Evolutionary conservation across 2,888 invertebrate species (phyloP).

Genomic region (Drosophila seclusa): DNA sequence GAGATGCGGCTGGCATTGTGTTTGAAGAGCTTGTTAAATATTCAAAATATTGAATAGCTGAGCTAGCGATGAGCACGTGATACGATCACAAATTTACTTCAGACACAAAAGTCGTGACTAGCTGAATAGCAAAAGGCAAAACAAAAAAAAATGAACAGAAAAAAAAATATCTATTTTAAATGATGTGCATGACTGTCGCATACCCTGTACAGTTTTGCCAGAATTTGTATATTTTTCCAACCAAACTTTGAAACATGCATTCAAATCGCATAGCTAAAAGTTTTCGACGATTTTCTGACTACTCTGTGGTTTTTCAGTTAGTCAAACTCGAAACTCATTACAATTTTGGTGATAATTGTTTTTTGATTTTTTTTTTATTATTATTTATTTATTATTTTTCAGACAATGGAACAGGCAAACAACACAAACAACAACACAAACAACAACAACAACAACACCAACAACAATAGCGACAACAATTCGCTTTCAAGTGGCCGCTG

Average conservation of each 20-base stretch:
- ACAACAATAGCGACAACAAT: slow-evolving; percentile 46
- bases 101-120: slow-evolving; percentile 8
- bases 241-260: neutral
- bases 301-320: neutral
- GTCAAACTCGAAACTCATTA: slow-evolving; percentile 23
- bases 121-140: neutral
- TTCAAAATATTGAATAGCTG: slow-evolving; percentile 4
- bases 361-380: neutral
- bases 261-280: neutral
- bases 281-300: fast-evolving
- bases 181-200: neutral
- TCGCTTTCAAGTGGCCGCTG: slow-evolving; percentile 66
- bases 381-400: slow-evolving; percentile 1
- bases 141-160: neutral
- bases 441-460: slow-evolving; percentile 42
- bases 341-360: slow-evolving; percentile 58
- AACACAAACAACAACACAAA: slow-evolving; percentile 31
- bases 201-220: neutral
- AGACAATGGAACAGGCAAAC: slow-evolving; percentile 30
- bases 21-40: slow-evolving; percentile 6
- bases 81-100: neutral
- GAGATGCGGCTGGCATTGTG: slow-evolving; percentile 3
- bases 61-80: slow-evolving; percentile 36
- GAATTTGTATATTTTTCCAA: neutral
- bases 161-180: neutral